phyloP scores from a whole-genome alignment of 1,140 invertebrate genomes.

The Trinorchestia longiramus region DNA sequence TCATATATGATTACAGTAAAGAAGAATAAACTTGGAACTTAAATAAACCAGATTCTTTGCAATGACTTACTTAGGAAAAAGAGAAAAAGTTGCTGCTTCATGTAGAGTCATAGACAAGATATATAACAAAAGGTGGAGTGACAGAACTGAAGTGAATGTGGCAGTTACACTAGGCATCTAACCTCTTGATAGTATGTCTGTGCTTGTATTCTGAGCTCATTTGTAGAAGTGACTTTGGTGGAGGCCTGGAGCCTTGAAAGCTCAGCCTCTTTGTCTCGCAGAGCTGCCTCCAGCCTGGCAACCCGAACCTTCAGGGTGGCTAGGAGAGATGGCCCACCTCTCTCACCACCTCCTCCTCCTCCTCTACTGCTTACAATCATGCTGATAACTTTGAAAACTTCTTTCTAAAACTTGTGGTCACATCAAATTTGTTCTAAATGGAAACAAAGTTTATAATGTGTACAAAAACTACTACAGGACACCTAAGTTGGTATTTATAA shows the following conservation, averaged over 20 bases:
- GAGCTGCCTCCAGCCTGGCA: constrained; percentile 62
- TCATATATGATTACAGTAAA: background rate
- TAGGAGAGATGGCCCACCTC: constrained; percentile 61
- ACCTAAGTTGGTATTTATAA: background rate
- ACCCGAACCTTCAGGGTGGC: constrained; percentile 63
- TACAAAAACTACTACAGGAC: background rate
- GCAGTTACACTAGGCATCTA: background rate
- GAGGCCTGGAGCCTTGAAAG: constrained; percentile 61
- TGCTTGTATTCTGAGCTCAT: constrained; percentile 64
- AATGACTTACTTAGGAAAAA: background rate
- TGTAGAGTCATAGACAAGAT: background rate
- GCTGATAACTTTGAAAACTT: background rate
- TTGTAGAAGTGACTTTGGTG: constrained; percentile 59
- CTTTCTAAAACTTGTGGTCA: background rate
- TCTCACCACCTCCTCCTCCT: background rate
- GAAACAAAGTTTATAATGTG: background rate
- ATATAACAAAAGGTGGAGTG: background rate
- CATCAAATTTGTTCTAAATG: background rate
- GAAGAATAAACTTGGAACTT: background rate
- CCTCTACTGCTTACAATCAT: background rate
- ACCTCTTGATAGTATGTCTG: constrained; percentile 66
- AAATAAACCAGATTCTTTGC: background rate
- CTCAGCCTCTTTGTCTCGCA: constrained; percentile 64
- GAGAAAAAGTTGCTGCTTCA: background rate
- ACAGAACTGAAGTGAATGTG: background rate